Evolutionary conservation across 2,113 vertebrate species (phyloP).

Genomic region (Myodes glareolus): DNA sequence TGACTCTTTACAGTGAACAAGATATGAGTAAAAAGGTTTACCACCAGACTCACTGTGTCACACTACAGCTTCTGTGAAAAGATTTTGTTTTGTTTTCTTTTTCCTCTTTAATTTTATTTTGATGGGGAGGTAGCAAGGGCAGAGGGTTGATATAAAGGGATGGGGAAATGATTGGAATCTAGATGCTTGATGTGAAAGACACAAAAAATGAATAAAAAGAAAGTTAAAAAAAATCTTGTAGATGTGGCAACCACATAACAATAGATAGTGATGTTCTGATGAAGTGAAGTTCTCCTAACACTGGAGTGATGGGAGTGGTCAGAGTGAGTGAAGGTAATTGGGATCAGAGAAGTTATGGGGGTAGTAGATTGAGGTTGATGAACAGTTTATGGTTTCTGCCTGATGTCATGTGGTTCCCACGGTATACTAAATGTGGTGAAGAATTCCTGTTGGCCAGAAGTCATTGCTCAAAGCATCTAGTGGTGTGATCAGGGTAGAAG

Average conservation of each 20-base stretch:
- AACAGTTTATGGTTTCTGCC: not conserved
- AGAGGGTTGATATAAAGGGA: not conserved
- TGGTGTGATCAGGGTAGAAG: not conserved
- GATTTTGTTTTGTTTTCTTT: not conserved
- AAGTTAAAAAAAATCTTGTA: not conserved
- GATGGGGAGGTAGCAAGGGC: not conserved
- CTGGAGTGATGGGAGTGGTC: not conserved
- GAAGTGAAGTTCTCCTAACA: not conserved
- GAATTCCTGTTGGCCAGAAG: not conserved
- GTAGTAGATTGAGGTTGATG: not conserved
- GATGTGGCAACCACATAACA: fast-evolving
- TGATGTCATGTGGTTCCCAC: fast-evolving
- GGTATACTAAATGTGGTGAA: not conserved
- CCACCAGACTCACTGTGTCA: not conserved
- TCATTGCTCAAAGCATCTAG: not conserved
- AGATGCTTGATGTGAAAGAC: not conserved
- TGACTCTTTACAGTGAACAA: not conserved
- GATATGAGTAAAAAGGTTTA: not conserved
- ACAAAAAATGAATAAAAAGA: not conserved
- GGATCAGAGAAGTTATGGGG: not conserved
- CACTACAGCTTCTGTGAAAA: not conserved
- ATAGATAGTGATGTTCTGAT: not conserved
- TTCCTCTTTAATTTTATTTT: not conserved
- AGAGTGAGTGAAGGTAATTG: not conserved
- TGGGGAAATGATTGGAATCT: not conserved